Conservation (phyloP, 1,140 invertebrate species). For the Ceratosolen solmsi region DNA sequence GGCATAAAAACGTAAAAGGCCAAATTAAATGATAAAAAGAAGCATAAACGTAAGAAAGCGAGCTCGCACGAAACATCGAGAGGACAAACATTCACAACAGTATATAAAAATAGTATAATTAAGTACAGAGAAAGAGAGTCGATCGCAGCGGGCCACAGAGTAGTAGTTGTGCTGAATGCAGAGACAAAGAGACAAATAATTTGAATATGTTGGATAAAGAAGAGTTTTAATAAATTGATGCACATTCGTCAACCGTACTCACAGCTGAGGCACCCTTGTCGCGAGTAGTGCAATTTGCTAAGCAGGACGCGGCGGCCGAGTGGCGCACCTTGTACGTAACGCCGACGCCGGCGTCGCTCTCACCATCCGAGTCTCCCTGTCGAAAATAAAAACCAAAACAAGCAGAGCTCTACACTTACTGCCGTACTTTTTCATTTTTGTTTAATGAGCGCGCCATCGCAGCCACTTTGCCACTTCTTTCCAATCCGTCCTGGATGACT, state of each 20-base stretch:
- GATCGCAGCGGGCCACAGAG: constrained; percentile 50
- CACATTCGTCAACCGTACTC: constrained; percentile 63
- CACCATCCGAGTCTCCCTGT: constrained; percentile 72
- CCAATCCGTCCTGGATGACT: background rate
- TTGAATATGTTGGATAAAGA: constrained; percentile 9
- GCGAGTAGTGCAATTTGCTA: constrained; percentile 70
- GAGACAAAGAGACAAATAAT: constrained; percentile 38
- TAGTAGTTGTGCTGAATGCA: constrained; percentile 52
- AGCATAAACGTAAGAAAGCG: too few relatives aligned
- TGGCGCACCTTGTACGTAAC: constrained; percentile 72
- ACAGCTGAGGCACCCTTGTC: constrained; percentile 72
- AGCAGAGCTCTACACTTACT: constrained; percentile 71
- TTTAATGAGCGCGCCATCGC: background rate
- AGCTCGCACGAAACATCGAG: too few relatives aligned
- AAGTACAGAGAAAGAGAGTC: constrained; percentile 52
- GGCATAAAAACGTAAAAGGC: too few relatives aligned
- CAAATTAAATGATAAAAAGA: too few relatives aligned
- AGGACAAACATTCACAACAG: too few relatives aligned
- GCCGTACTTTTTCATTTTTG: constrained; percentile 30
- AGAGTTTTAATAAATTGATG: constrained; percentile 7
- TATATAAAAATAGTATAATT: constrained; percentile 38
- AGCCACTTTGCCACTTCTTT: background rate
- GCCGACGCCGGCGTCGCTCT: constrained; percentile 71
- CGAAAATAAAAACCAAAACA: constrained; percentile 62
- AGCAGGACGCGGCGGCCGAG: constrained; percentile 71